Evolutionary conservation across 2,888 invertebrate genomes (phyloP), one percentile per base, ranked within the genome.

Genomic region (Polydrusus tereticollis): DNA sequence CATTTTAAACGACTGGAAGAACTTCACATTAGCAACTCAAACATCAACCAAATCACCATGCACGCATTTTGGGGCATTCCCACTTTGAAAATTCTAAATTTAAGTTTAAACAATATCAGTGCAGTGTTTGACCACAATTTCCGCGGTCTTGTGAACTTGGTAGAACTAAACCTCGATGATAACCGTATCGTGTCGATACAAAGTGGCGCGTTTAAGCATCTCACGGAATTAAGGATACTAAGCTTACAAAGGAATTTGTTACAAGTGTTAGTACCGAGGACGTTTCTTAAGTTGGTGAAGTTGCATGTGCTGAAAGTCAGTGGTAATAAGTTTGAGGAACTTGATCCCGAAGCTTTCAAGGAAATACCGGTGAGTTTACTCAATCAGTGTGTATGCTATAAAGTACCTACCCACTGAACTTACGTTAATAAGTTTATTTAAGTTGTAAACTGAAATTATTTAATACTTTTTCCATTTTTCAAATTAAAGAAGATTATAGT

Each of bases 61-160:
- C 91, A 93, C 80, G 91, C 93, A 0, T 94, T 95, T 83, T 94
- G 94, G 94, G 94, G 94, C 3, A 89, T 94, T 1, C 90, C 87
- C 4, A 84, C 85, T 5, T 82, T 89, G 29, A 84, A 85, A 75
- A 76, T 86, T n/a, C 85, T 93, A 77, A 92, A 94, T 84, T 87
- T 95, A 59, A 90, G 92, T 1, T 85, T 89, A 79, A 95, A 95
- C 84, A 93, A 92, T 80, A 89, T 95, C 29, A 90, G 91, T 43
- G 88, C 89, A 62, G 88, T 93, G 60, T 87, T 87, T 73, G 90
- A 91, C 74, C 90, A 91, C 76, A 93, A 94, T 84, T 94, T 95
- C 85, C 89, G 93, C 65, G 94, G 94, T 16, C 88, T 94, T 79
- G 89, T 91, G 78, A 91, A 92, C 84, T 87, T 95, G 64, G 88